Percentiles rank a stretch among this genome's conserved stretches.
Evolutionary conservation across 2,797 vertebrate species (phyloP).

Genomic region (Danio kyathit): DNA sequence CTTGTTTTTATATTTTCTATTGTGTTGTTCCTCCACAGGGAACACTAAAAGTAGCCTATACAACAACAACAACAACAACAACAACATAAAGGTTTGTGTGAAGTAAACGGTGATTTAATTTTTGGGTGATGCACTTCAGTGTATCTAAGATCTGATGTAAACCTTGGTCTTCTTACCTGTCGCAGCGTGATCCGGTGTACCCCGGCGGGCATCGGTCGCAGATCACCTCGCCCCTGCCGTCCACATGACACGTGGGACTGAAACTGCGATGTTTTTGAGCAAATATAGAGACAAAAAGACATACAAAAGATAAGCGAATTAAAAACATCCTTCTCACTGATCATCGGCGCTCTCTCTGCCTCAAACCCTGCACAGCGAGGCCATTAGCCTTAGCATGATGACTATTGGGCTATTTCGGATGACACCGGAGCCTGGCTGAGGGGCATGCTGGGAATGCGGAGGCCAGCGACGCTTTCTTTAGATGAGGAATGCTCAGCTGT

Average conservation of each 20-base stretch:
- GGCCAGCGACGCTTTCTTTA: slow-evolving; percentile 67
- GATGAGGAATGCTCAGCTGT: slow-evolving; percentile 78
- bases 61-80: no score
- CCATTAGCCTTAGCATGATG: not conserved
- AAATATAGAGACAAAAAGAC: slow-evolving; percentile 22
- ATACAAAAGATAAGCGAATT: slow-evolving; percentile 41
- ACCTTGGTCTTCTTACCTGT: slow-evolving; percentile 84
- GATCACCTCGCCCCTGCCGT: slow-evolving; percentile 79
- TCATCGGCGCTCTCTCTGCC: not conserved
- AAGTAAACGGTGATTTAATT: no score
- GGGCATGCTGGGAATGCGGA: slow-evolving; percentile 65
- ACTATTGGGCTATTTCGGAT: slow-evolving; percentile 52
- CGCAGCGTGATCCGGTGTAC: slow-evolving; percentile 87
- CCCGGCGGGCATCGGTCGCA: slow-evolving; percentile 88
- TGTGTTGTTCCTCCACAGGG: no score
- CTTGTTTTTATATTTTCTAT: no score
- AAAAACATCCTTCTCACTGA: slow-evolving; percentile 34
- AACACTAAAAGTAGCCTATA: no score
- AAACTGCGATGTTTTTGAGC: slow-evolving; percentile 82
- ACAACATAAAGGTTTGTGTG: no score
- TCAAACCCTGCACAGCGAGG: not conserved
- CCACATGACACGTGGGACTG: slow-evolving; percentile 91
- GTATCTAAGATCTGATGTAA: no score
- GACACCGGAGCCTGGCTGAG: slow-evolving; percentile 58
- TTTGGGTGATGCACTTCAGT: no score